Evolutionary conservation across 2,797 vertebrate genomes (phyloP).

Genomic region (Onychomys leucogaster): DNA sequence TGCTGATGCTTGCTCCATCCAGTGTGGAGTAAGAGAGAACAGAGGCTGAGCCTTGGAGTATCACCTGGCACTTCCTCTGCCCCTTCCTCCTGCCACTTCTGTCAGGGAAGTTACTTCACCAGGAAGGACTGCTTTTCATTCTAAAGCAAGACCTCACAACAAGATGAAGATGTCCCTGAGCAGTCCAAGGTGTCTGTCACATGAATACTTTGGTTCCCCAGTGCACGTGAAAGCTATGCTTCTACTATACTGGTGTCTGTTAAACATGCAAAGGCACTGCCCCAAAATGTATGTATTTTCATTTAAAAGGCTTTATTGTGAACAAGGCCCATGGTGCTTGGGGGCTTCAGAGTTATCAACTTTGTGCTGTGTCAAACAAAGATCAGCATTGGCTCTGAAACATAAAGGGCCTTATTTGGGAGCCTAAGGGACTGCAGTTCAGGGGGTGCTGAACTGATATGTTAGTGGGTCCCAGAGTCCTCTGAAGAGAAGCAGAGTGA

Average conservation of each 20-base stretch:
- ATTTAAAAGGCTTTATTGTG: background rate
- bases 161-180: no score
- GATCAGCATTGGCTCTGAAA: background rate
- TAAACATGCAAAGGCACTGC: background rate
- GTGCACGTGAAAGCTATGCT: background rate
- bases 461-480: no score
- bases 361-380: background rate
- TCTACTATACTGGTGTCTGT: background rate
- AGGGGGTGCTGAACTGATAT: background rate
- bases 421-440: background rate
- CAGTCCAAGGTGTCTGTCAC: no score
- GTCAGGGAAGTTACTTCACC: background rate
- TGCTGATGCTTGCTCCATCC: accelerated
- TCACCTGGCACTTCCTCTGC: accelerated
- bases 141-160: background rate
- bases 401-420: background rate
- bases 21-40: accelerated
- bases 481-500: background rate
- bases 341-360: background rate
- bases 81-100: background rate
- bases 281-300: background rate
- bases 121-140: background rate
- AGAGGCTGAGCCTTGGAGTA: accelerated
- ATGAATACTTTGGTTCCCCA: background rate
- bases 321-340: background rate